phyloP scores from a whole-genome alignment of 2,113 vertebrate genomes.

The Arizona elegans region DNA sequence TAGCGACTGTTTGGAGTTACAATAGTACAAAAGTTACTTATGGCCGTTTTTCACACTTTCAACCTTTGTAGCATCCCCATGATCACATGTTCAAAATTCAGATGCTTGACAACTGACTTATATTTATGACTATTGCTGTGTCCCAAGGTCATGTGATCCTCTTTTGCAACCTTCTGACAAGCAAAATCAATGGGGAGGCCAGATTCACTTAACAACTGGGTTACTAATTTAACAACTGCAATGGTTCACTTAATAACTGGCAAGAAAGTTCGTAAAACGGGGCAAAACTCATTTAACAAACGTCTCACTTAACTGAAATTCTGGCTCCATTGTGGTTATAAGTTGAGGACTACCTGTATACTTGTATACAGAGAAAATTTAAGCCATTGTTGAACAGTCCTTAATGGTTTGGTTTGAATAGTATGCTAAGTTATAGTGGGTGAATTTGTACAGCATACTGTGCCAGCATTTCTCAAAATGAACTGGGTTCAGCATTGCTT shows the following conservation, averaged over 20 bases:
- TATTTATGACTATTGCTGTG: background rate
- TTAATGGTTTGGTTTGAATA: background rate
- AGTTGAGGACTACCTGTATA: background rate
- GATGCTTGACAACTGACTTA: background rate
- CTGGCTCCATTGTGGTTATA: background rate
- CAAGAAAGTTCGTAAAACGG: background rate
- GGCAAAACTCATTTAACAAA: background rate
- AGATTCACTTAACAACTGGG: background rate
- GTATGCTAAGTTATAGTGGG: background rate
- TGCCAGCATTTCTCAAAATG: background rate
- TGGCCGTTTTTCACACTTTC: background rate
- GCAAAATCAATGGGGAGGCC: background rate
- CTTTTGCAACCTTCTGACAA: background rate
- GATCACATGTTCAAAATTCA: background rate
- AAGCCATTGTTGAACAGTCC: background rate
- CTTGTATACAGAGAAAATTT: background rate
- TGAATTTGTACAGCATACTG: background rate
- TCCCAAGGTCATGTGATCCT: background rate
- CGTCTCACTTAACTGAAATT: background rate
- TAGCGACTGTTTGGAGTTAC: background rate
- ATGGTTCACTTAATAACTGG: background rate
- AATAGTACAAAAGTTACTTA: background rate
- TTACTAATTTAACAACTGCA: background rate
- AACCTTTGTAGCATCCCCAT: background rate
- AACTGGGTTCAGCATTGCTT: background rate